These are phyloP conservation scores for Lacerta viridis DNA, from an alignment of 2,797 vertebrate species.

Conservation along the genomic window DNA sequence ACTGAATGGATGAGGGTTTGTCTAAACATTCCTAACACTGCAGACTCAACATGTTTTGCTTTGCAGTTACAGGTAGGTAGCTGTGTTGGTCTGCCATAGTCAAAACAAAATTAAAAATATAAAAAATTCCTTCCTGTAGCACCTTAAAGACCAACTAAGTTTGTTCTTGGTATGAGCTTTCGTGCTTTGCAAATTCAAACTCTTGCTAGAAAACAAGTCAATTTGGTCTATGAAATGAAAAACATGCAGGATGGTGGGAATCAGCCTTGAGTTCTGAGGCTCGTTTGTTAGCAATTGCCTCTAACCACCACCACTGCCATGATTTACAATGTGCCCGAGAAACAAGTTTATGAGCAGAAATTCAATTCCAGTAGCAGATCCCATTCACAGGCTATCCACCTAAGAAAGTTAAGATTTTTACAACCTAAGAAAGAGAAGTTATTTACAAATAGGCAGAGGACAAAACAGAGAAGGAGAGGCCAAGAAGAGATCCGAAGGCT, in stretches of 20 bases:
- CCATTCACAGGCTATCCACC: background rate
- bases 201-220: background rate
- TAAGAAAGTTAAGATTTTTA: no score
- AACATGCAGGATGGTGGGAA: background rate
- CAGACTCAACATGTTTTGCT: background rate
- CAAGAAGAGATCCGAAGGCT: background rate
- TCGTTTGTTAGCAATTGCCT: background rate
- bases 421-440: background rate
- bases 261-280: background rate
- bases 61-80: no score
- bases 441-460: background rate
- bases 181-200: background rate
- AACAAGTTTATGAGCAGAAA: background rate
- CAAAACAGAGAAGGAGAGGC: background rate
- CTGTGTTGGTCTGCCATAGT: no score
- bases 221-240: no score
- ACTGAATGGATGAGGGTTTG: no score
- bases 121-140: no score
- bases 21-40: background rate
- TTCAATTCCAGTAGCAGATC: background rate
- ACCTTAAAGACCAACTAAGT: no score
- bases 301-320: background rate
- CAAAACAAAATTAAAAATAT: no score
- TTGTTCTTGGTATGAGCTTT: no score
- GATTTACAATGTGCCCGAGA: background rate